phyloP scores from a whole-genome alignment of 2,113 vertebrate genomes.

The Lepisosteus osseus region DNA sequence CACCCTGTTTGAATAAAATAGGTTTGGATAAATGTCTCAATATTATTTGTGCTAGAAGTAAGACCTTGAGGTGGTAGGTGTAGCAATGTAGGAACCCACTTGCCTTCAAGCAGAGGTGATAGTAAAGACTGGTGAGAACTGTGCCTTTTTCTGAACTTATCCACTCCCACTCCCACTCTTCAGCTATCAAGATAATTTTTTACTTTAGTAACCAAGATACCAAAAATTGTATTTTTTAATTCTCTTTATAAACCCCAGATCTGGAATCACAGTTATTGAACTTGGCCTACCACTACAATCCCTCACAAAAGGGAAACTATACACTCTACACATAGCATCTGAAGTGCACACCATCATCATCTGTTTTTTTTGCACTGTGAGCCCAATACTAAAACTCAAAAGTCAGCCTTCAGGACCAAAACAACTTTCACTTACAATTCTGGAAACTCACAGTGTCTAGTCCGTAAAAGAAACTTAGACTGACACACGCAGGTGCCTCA shows the following conservation, averaged over 20 bases:
- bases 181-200: constrained; percentile 13
- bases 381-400: no score
- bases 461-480: no score
- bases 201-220: constrained; percentile 1
- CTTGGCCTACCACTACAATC: neutral
- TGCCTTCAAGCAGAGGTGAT: no score
- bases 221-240: constrained; percentile 25
- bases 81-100: no score
- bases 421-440: no score
- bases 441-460: no score
- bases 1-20: no score
- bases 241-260: constrained; percentile 32
- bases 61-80: no score
- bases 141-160: constrained; percentile 3
- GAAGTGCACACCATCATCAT: neutral
- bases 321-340: neutral
- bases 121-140: neutral
- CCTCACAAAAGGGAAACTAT: neutral
- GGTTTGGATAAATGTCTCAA: no score
- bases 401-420: no score
- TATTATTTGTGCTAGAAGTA: no score
- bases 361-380: neutral
- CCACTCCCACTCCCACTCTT: neutral
- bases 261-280: constrained; percentile 26
- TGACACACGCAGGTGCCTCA: no score